Conservation (phyloP, 1,140 invertebrate genomes). For the Parasteatoda tepidariorum region DNA sequence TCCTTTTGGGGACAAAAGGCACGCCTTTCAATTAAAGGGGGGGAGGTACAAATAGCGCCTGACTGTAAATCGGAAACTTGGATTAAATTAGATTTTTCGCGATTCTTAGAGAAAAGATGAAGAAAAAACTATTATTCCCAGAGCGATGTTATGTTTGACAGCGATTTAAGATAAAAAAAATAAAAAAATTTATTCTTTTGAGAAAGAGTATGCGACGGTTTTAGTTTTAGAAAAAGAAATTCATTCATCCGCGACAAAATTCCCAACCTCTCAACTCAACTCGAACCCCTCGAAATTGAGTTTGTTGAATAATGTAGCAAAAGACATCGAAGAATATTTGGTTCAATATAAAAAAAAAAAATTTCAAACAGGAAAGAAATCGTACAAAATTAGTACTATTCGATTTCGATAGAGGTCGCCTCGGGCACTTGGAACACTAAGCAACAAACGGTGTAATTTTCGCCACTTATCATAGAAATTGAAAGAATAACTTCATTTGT, state of each 20-base stretch:
- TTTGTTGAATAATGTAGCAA: background rate
- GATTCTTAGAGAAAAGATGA: background rate
- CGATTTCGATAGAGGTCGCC: conserved; percentile 14
- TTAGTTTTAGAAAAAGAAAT: background rate
- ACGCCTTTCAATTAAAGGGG: background rate
- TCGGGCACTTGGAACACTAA: background rate
- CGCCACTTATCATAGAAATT: background rate
- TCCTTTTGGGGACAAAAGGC: background rate
- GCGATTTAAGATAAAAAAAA: background rate
- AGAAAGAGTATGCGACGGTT: background rate
- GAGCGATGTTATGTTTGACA: background rate
- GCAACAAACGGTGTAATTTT: background rate
- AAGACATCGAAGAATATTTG: background rate
- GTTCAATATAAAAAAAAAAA: background rate
- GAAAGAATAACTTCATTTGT: background rate
- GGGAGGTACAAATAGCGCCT: background rate
- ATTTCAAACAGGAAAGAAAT: background rate
- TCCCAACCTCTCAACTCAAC: background rate
- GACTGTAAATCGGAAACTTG: background rate
- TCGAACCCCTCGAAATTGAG: background rate
- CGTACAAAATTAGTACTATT: background rate
- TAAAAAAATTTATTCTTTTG: background rate
- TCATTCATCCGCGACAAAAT: background rate
- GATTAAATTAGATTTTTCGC: background rate
- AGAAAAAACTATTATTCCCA: background rate